Percentiles rank a stretch among this genome's conserved stretches.
Conservation (phyloP, 2,797 vertebrate genomes). For the Sebastes dallii region DNA sequence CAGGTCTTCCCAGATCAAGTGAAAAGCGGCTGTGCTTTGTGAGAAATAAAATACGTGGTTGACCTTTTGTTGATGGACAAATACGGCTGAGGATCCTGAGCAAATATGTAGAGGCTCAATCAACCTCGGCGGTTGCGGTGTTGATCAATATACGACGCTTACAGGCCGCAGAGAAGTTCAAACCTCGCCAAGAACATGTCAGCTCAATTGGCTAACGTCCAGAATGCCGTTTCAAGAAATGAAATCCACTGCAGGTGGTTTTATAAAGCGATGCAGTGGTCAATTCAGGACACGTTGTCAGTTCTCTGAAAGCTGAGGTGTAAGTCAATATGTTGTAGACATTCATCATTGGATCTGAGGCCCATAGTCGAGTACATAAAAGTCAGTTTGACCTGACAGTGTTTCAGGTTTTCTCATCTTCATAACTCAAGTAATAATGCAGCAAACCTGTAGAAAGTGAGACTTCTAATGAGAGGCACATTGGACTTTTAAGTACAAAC, state of each 20-base stretch:
- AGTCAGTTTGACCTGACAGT: not conserved
- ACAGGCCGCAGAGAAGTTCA: not conserved
- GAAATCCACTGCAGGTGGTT: slow-evolving; percentile 28
- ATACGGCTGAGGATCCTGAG: slow-evolving; percentile 50
- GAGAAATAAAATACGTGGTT: slow-evolving; percentile 50
- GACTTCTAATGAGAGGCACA: not conserved
- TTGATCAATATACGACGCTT: slow-evolving; percentile 44
- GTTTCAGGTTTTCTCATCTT: slow-evolving; percentile 26
- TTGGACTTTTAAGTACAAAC: not conserved
- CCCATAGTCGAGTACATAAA: not conserved
- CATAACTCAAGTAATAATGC: slow-evolving; percentile 19
- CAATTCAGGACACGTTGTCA: slow-evolving; percentile 23
- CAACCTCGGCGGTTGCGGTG: slow-evolving; percentile 27
- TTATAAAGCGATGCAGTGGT: not conserved
- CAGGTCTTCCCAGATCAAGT: slow-evolving; percentile 21
- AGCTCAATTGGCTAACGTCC: not conserved
- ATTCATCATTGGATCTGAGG: slow-evolving; percentile 3
- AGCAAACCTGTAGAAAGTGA: not conserved
- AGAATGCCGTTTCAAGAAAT: slow-evolving; percentile 19
- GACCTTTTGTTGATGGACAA: slow-evolving; percentile 67
- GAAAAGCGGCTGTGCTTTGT: slow-evolving; percentile 34
- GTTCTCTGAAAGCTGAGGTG: slow-evolving; percentile 17
- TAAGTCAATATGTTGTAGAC: not conserved
- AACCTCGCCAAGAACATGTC: slow-evolving; percentile 47
- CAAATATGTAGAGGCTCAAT: slow-evolving; percentile 53